These are phyloP conservation scores for Drosophila paranaensis DNA, from an alignment of 2,888 invertebrate species.

Conservation along the genomic window DNA sequence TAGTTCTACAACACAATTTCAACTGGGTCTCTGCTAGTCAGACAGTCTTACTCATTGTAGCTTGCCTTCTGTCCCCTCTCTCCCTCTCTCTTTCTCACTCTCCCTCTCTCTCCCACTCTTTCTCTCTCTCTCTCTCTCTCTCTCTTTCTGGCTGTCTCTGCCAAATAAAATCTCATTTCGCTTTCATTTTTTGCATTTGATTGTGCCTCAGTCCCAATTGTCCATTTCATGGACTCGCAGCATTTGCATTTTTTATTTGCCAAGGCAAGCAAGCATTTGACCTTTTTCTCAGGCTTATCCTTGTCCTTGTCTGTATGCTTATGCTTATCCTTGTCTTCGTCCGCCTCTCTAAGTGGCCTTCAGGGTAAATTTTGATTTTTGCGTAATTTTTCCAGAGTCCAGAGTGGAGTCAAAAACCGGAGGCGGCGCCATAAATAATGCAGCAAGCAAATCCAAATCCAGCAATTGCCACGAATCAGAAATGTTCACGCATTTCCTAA, in stretches of 20 bases:
- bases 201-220: slow-evolving; percentile 61
- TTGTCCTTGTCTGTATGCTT: slow-evolving; percentile 1
- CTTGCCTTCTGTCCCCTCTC: not conserved
- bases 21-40: not conserved
- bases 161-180: slow-evolving; percentile 8
- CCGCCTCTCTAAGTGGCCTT: slow-evolving; percentile 66
- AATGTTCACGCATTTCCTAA: slow-evolving; percentile 73
- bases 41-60: not conserved
- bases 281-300: slow-evolving; percentile 35
- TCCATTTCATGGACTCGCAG: slow-evolving; percentile 67
- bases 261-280: slow-evolving; percentile 23
- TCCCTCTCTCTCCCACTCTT: not conserved
- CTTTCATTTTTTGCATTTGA: slow-evolving; percentile 28
- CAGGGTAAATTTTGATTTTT: slow-evolving; percentile 75
- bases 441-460: slow-evolving; percentile 31
- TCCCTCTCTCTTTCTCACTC: not conserved
- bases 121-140: not conserved
- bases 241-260: slow-evolving; percentile 74
- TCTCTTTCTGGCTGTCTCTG: not conserved
- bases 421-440: slow-evolving; percentile 63
- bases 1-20: no score
- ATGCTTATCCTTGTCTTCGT: slow-evolving; percentile 8
- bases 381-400: slow-evolving; percentile 63
- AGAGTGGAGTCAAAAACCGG: slow-evolving; percentile 59
- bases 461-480: slow-evolving; percentile 51